Conservation (phyloP, 2,797 vertebrate species). For the Ceryle rudis region DNA sequence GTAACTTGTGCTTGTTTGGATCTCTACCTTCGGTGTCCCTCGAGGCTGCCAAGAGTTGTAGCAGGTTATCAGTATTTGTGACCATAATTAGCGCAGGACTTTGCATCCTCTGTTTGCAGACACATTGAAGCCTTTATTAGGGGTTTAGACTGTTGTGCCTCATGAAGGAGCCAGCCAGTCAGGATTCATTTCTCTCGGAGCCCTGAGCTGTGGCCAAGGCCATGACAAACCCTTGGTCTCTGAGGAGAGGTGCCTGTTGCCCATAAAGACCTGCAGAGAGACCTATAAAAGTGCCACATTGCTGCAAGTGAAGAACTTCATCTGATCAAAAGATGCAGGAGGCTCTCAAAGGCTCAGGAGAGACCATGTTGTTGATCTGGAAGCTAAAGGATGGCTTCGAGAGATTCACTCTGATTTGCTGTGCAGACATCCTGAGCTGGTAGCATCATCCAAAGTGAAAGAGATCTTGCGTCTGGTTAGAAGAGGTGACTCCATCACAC, state of each 20-base stretch:
- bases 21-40: not conserved
- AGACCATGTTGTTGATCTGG: fast-evolving
- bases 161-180: not conserved
- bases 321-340: not conserved
- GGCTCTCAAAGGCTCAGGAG: not conserved
- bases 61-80: not conserved
- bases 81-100: not conserved
- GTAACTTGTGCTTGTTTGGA: not conserved
- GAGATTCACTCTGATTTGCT: not conserved
- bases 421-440: not conserved
- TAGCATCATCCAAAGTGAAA: not conserved
- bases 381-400: not conserved
- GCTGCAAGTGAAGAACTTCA: not conserved
- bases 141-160: not conserved
- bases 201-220: not conserved
- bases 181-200: not conserved
- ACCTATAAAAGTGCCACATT: fast-evolving
- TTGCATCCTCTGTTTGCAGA: not conserved
- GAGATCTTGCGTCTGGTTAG: not conserved
- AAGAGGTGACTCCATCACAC: not conserved
- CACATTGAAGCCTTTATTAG: not conserved
- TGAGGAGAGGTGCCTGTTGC: not conserved
- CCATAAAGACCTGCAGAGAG: not conserved
- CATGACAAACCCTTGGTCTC: not conserved
- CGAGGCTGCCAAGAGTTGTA: not conserved